Base-by-base conservation (phyloP, 2,888 invertebrate genomes). In the Drosophila phalerata region DNA sequence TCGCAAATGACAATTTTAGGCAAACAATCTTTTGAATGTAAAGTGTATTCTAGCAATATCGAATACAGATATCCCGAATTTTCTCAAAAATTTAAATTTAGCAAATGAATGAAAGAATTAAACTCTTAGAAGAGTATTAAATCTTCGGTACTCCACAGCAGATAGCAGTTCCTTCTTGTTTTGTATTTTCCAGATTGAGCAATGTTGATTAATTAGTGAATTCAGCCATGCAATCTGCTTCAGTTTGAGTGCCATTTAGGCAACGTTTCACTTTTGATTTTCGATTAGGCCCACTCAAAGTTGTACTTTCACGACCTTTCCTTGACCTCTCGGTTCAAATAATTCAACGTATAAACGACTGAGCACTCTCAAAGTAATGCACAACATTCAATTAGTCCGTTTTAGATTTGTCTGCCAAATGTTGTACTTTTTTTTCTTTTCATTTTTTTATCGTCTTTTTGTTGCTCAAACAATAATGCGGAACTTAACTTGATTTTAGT, bases 351-450 rank as follows among this genome's bases (percentile, higher is more conserved):
- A 32, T 45, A 72, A 73, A 79, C 73, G 65, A 65, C 65, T 43
- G 43, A 55, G 57, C 55, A 57, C 43, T 38, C 45, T 40, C 58
- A 25, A 56, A 47, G 74, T 40, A 69, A 70, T 79, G 68, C 72
- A 81, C 84, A 84, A 82, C 80, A 82, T 80, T 84, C 83, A 85
- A 85, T 83, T 83, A 83, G 84, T 83, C 75, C 68, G 81, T 80
- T 84, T 84, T 69, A 79, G 81, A 75, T 83, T 75, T 81, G 79
- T 67, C 73, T 76, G 82, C 71, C 69, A 57, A 53, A 62, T 74
- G 43, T 37, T 64, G 43, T 55, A 48, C n/a, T n/a, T 19, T 47
- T 58, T 22, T 56, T 42, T 53, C 40, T 22, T 48, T 66, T 55
- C 25, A 15, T 61, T 58, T 60, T 47, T 58, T 58, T 53, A 6